A percentile compares a stretch with the other conserved stretches of the same genome.
Conservation (phyloP, 2,888 invertebrate species). For the Mycalesis mineus region DNA sequence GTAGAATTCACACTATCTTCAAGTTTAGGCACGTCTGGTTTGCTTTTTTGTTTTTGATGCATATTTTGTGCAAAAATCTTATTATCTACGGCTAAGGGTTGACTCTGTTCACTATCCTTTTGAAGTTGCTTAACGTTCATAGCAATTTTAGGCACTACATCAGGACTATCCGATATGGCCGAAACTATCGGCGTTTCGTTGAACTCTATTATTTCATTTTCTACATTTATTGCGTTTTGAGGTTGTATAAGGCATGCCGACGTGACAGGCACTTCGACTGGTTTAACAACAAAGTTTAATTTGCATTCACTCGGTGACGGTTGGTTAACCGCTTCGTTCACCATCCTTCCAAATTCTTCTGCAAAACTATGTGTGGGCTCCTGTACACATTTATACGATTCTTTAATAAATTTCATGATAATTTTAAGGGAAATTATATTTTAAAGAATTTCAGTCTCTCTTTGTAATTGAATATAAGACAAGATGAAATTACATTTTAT, state of each 20-base stretch:
- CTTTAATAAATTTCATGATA: not conserved
- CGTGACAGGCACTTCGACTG: constrained; percentile 50
- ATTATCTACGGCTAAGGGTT: constrained; percentile 58
- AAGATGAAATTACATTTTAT: too few relatives aligned
- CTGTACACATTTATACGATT: constrained; percentile 41
- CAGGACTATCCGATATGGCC: constrained; percentile 83
- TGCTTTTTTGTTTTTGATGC: constrained; percentile 53
- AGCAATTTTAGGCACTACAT: constrained; percentile 79
- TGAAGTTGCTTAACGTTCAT: constrained; percentile 59
- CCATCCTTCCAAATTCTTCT: constrained; percentile 72
- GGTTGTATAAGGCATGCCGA: constrained; percentile 51
- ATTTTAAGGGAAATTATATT: not conserved
- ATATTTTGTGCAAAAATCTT: constrained; percentile 55
- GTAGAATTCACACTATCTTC: constrained; percentile 33
- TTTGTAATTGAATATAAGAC: too few relatives aligned
- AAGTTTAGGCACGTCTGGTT: constrained; percentile 55
- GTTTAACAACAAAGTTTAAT: constrained; percentile 51
- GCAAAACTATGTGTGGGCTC: constrained; percentile 55
- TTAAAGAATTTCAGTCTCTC: too few relatives aligned
- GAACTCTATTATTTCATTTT: constrained; percentile 57
- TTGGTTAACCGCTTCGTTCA: constrained; percentile 63
- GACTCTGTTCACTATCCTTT: constrained; percentile 56
- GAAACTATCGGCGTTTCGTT: constrained; percentile 82
- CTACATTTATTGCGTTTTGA: constrained; percentile 65
- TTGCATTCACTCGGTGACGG: constrained; percentile 52